phyloP scores from a whole-genome alignment of 2,888 invertebrate species.

The Pycnomerus fuliginosus region DNA sequence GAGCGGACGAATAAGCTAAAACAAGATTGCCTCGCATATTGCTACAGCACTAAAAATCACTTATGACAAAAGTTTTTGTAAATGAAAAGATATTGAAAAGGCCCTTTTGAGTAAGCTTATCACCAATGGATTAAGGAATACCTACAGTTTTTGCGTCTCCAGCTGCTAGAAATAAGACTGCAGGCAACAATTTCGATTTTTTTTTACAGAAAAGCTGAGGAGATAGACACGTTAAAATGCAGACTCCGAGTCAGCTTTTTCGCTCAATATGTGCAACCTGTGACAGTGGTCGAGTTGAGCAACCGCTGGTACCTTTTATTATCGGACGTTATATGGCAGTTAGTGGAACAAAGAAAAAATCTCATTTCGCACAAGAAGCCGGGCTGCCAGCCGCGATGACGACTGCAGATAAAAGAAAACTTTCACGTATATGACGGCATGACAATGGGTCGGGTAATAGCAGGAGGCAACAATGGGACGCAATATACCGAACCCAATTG shows the following conservation, averaged over 20 bases:
- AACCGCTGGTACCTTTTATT: constrained; percentile 44
- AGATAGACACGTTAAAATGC: constrained; percentile 23
- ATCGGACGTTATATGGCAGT: constrained; percentile 47
- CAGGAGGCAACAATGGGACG: constrained; percentile 47
- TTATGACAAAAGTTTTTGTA: too few relatives aligned
- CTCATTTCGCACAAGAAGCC: constrained; percentile 46
- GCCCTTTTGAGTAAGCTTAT: too few relatives aligned
- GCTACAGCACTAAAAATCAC: too few relatives aligned
- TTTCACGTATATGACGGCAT: constrained; percentile 48
- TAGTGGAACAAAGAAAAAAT: constrained; percentile 48
- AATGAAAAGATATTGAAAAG: too few relatives aligned
- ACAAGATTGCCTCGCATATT: too few relatives aligned
- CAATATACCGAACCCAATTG: constrained; percentile 49
- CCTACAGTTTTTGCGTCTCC: too few relatives aligned
- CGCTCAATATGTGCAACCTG: constrained; percentile 40
- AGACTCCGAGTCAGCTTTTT: constrained; percentile 20
- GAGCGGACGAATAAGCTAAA: too few relatives aligned
- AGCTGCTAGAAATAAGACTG: too few relatives aligned
- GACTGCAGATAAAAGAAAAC: constrained; percentile 49
- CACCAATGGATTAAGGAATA: too few relatives aligned
- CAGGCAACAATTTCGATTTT: too few relatives aligned
- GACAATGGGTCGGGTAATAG: constrained; percentile 49
- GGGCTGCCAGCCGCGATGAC: constrained; percentile 38
- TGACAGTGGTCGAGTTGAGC: constrained; percentile 29
- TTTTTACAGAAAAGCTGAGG: neutral